Base-by-base conservation (phyloP, 2,797 vertebrate genomes). In the Syndactyla subalaris region DNA sequence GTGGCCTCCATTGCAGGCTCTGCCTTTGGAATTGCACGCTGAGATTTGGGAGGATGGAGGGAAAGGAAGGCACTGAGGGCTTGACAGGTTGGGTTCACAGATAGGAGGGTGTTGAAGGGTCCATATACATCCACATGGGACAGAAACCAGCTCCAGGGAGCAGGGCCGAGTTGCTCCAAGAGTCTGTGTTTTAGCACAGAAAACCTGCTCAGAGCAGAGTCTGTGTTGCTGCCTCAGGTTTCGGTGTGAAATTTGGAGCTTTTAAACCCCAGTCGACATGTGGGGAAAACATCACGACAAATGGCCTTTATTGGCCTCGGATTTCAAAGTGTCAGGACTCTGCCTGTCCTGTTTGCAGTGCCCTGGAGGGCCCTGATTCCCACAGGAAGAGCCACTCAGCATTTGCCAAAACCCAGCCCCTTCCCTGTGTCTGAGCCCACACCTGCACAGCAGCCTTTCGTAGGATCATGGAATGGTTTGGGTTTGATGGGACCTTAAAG, bases 191-290 rank as follows among this genome's bases (percentile, higher is more conserved):
- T 72, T 57, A 75, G 36, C 30, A 23, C n/a, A 41, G 48, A 58
- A 59, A 80, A 57, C 10, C 43, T 45, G 34, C 71, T 49, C 1
- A 0, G 32, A 46, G 77, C 67, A 63, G 71, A 29, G 23, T 57
- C 68, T 0, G 0, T 48, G 2, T 46, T 1, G 0, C 67, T 39
- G 82, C 8, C 0, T 54, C 0, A 2, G 39, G 24, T 82, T 89
- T 85, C 72, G 49, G 39, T 80, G 92, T 85, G 86, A 88, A 94
- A 81, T 41, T 34, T 4, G 1, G 80, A 78, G 92, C 52, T 61
- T 52, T 72, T n/a, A 83, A 68, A 81, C 21, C 58, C 34, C 27
- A 1, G 63, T 7, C 0, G 0, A 29, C 83, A 54, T 52, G 41
- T 81, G 91, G 86, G 77, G 86, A 84, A 93, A 91, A 45, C 74